Evolutionary conservation across 2,113 vertebrate species (phyloP), one percentile per base, ranked within the genome.

Genomic region (Indicator indicator): DNA sequence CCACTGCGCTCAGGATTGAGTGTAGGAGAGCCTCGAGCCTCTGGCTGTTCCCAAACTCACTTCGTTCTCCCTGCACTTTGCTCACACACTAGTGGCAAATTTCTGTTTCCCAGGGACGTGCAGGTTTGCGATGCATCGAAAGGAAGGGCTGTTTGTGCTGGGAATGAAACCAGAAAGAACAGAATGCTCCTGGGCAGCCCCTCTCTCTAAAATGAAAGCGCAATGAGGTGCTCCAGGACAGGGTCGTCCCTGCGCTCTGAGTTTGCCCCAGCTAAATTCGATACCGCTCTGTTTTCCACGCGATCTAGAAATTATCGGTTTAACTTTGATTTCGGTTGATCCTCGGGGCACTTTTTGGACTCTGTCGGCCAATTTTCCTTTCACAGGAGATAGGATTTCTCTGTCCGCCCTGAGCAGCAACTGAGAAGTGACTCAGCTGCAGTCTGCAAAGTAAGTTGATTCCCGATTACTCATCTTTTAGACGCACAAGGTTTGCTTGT

Each of bases 241-340:
- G 46, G 36, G 26, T 83, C n/a, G 30, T 77, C 69, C 68, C 33
- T 64, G 7, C 16, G 11, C 40, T 42, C 50, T 63, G 28, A 62
- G n/a, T 64, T 86, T 56, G 65, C 54, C 20, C 56, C 27, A 44
- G 23, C 71, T 95, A 38, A 86, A 89, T 81, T 88, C 54, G 64
- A 71, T 55, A 28, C 28, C 6, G 26, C 38, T 82, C 79, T 59
- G n/a, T 83, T 96, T 96, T 94, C 89, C 91, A 84, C 12, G 40
- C 63, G 68, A 78, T 83, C 86, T 90, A 81, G 92, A 93, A 96
- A 94, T 90, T 48, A 88, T 81, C 48, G 70, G 62, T 95, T 94
- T 90, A 24, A 70, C 89, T 95, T 94, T 95, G 48, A 93, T 94
- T 95, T 89, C 91, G 36, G 72, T 63, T 93, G 93, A 81, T 95